phyloP scores from a whole-genome alignment of 2,888 invertebrate species.

The Nephrotoma appendiculata region DNA sequence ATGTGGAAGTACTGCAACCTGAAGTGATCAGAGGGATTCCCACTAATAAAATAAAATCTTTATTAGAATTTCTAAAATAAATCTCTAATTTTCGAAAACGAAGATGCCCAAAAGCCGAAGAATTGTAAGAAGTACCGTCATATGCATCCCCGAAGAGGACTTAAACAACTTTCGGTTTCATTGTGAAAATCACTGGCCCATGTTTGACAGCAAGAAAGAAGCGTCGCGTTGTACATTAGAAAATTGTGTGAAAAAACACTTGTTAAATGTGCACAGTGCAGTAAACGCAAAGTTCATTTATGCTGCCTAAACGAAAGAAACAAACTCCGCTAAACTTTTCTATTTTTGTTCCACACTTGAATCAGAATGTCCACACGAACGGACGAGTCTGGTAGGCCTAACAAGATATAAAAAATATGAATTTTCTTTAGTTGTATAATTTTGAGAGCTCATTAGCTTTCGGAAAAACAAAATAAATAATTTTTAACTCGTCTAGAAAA shows the following conservation, averaged over 20 bases:
- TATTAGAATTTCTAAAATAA: too few species aligned
- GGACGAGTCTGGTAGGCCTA: too few species aligned
- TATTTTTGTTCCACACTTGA: too few species aligned
- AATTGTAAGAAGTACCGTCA: neutral
- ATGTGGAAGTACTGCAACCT: too few species aligned
- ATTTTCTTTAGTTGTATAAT: too few species aligned
- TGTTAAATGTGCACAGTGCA: neutral
- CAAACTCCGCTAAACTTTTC: too few species aligned
- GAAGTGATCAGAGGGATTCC: neutral
- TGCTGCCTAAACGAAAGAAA: neutral
- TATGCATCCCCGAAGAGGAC: neutral
- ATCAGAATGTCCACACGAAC: too few species aligned
- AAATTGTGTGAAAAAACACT: neutral
- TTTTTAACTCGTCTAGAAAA: too few species aligned
- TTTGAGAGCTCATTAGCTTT: too few species aligned
- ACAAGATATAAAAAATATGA: too few species aligned
- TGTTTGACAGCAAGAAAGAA: neutral
- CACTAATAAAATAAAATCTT: neutral
- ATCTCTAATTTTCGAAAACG: neutral
- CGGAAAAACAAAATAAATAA: too few species aligned
- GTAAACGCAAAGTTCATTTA: neutral
- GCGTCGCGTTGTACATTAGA: too few species aligned
- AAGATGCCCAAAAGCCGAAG: neutral
- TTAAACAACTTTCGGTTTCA: neutral
- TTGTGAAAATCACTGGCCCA: neutral